phyloP scores from a whole-genome alignment of 2,797 vertebrate genomes.

The Philypnodon macrostomus region DNA sequence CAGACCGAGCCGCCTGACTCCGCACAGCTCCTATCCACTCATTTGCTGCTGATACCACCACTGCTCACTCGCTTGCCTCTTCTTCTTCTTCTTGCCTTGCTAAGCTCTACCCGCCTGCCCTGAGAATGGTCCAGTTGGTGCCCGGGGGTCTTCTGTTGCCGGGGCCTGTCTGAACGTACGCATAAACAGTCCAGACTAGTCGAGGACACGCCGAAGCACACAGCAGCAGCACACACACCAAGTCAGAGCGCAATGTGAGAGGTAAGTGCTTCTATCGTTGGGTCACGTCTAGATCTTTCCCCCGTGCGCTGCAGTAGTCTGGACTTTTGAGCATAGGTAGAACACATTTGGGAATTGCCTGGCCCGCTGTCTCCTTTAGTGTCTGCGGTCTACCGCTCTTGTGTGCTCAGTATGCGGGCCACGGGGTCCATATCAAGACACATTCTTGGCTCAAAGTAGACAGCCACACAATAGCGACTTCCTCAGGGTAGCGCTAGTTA shows the following conservation, averaged over 20 bases:
- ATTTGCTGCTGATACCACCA: slow-evolving; percentile 71
- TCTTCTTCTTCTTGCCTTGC: slow-evolving; percentile 64
- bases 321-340: slow-evolving; percentile 57
- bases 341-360: slow-evolving; percentile 54
- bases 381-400: slow-evolving; percentile 27
- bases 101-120: slow-evolving; percentile 57
- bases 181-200: slow-evolving; percentile 63
- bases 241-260: slow-evolving; percentile 78
- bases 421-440: slow-evolving; percentile 53
- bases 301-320: slow-evolving; percentile 61
- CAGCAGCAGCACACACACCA: slow-evolving; percentile 41
- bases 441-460: slow-evolving; percentile 62
- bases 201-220: slow-evolving; percentile 63
- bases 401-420: slow-evolving; percentile 34
- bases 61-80: slow-evolving; percentile 67
- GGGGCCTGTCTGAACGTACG: slow-evolving; percentile 78
- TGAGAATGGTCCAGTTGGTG: slow-evolving; percentile 83
- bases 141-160: slow-evolving; percentile 82
- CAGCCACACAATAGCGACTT: slow-evolving; percentile 69
- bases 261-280: slow-evolving; percentile 74
- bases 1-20: slow-evolving; percentile 54
- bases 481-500: slow-evolving; percentile 66
- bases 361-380: slow-evolving; percentile 40
- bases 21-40: slow-evolving; percentile 69
- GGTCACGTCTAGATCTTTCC: slow-evolving; percentile 65